Evolutionary conservation across 1,140 invertebrate species (phyloP).

Genomic region (Latrodectus geometricus): DNA sequence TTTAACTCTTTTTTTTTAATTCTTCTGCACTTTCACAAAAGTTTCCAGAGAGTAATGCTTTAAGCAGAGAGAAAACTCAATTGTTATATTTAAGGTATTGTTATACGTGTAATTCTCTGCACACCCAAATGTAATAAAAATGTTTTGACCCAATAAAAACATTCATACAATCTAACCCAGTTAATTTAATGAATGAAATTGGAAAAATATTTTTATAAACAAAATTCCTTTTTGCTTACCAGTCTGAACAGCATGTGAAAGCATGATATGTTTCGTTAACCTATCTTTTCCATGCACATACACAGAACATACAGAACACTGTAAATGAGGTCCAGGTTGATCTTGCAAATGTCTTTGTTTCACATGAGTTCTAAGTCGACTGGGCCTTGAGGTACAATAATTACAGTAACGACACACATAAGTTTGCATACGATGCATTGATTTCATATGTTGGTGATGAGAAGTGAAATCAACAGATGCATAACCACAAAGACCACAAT

Average conservation of each 20-base stretch:
- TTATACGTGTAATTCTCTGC: no score
- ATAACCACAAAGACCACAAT: slow-evolving; percentile 64
- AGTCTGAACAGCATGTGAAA: slow-evolving; percentile 66
- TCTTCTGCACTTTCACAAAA: no score
- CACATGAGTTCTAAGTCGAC: slow-evolving; percentile 64
- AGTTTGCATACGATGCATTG: slow-evolving; percentile 64
- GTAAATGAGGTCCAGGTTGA: slow-evolving; percentile 65
- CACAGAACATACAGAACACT: slow-evolving; percentile 65
- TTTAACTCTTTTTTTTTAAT: no score
- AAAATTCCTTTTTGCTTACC: slow-evolving; percentile 37
- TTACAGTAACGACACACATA: slow-evolving; percentile 65
- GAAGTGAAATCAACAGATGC: slow-evolving; percentile 63
- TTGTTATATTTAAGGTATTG: no score
- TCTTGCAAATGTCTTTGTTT: slow-evolving; percentile 66
- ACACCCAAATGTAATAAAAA: no score
- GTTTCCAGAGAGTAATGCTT: no score
- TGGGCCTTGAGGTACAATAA: slow-evolving; percentile 64
- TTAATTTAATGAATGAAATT: no score
- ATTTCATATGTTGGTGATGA: slow-evolving; percentile 66
- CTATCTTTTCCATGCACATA: slow-evolving; percentile 65
- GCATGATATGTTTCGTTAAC: slow-evolving; percentile 65
- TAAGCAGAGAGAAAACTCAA: no score
- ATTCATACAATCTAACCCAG: no score
- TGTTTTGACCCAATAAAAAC: no score
- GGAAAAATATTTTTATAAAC: not conserved